phyloP scores from a whole-genome alignment of 2,797 vertebrate genomes.

The Melanogrammus aeglefinus region DNA sequence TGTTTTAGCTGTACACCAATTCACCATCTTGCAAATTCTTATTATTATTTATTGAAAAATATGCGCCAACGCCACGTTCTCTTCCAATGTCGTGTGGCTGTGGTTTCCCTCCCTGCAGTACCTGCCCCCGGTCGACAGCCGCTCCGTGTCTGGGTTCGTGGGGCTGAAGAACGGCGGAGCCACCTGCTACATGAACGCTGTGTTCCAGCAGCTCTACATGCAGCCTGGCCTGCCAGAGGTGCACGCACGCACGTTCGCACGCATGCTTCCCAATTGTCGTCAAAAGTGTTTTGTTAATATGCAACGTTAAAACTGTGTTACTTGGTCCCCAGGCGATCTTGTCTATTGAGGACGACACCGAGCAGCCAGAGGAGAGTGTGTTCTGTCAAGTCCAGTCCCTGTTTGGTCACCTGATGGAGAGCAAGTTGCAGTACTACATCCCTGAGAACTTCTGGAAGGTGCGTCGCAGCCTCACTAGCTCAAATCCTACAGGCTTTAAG shows the following conservation, averaged over 20 bases:
- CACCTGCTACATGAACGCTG: slow-evolving; percentile 98
- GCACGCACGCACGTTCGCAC: slow-evolving; percentile 9
- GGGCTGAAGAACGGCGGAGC: slow-evolving; percentile 97
- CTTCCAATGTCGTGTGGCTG: neutral
- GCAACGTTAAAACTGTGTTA: neutral
- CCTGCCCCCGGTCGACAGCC: slow-evolving; percentile 95
- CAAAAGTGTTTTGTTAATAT: neutral
- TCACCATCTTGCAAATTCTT: no score
- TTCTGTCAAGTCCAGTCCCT: slow-evolving; percentile 98
- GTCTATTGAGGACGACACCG: slow-evolving; percentile 93
- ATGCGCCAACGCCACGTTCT: neutral
- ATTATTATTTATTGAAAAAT: no score
- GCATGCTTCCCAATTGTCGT: neutral
- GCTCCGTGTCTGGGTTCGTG: slow-evolving; percentile 93
- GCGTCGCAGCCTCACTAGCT: slow-evolving; percentile 4
- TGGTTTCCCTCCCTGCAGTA: slow-evolving; percentile 70
- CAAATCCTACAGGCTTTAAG: no score
- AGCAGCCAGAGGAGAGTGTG: slow-evolving; percentile 97
- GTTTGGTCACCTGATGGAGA: slow-evolving; percentile 98
- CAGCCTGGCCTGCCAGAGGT: slow-evolving; percentile 97
- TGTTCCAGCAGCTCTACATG: slow-evolving; percentile 99
- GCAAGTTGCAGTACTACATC: slow-evolving; percentile 96
- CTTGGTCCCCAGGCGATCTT: slow-evolving; percentile 44
- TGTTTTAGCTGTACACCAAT: no score
- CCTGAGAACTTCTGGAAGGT: slow-evolving; percentile 99